A percentile compares a stretch with the other conserved stretches of the same genome.
phyloP scores from a whole-genome alignment of 92 coral and sea anemone genomes.

The Siderastrea radians region DNA sequence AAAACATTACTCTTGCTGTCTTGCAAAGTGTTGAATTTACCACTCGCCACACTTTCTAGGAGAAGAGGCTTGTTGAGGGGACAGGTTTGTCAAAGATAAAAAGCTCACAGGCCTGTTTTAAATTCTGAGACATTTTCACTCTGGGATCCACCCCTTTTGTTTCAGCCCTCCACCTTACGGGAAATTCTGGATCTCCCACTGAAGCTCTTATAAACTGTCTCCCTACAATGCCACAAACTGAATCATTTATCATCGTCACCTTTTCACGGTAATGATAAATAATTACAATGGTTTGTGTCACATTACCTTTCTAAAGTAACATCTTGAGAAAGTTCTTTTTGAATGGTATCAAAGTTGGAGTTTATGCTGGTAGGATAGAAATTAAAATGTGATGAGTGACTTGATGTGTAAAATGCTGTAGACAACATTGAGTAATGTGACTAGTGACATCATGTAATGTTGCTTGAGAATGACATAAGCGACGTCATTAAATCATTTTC shows the following conservation, averaged over 20 bases:
- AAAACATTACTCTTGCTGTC: too few relatives aligned
- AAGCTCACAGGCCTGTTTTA: too few relatives aligned
- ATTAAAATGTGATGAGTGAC: slow-evolving; percentile 2
- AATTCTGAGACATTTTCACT: too few relatives aligned
- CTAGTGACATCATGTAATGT: background rate
- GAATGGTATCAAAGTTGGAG: background rate
- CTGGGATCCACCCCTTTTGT: too few relatives aligned
- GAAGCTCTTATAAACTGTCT: background rate
- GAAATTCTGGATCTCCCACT: too few relatives aligned
- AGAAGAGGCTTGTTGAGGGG: too few relatives aligned
- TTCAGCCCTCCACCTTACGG: too few relatives aligned
- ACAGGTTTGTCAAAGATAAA: too few relatives aligned
- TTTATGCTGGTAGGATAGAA: background rate
- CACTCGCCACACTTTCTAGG: too few relatives aligned
- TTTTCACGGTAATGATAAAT: slow-evolving; percentile 18
- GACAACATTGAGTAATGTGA: background rate
- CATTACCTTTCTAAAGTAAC: slow-evolving; percentile 33
- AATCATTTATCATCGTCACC: slow-evolving; percentile 37
- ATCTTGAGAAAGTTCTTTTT: slow-evolving; percentile 16
- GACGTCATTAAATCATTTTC: too few relatives aligned
- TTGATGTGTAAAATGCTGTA: background rate
- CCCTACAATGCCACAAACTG: slow-evolving; percentile 17
- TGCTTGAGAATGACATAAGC: too few relatives aligned
- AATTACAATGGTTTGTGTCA: slow-evolving; percentile 15
- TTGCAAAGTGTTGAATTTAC: too few relatives aligned